Evolutionary conservation across 1,140 invertebrate genomes (phyloP).

Genomic region (Euura saliciscinereae): DNA sequence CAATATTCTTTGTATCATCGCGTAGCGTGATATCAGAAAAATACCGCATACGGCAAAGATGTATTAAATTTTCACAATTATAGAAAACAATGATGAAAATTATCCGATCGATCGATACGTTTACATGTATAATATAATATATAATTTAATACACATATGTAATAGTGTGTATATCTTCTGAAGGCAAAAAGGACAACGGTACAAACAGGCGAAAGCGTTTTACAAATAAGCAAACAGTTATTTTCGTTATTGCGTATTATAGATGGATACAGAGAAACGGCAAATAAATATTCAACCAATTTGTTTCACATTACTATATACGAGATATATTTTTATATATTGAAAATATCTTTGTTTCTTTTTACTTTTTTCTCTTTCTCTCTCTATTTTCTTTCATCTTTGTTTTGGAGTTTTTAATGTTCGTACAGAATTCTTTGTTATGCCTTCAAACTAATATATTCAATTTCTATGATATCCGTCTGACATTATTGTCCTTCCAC

Average conservation of each 20-base stretch:
- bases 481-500: constrained; percentile 7
- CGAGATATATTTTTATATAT: too few relatives aligned
- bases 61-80: background rate
- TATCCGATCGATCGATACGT: too few relatives aligned
- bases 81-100: too few relatives aligned
- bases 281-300: too few relatives aligned
- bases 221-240: background rate
- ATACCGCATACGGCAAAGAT: background rate
- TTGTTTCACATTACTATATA: too few relatives aligned
- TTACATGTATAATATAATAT: too few relatives aligned
- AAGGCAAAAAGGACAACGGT: background rate
- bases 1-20: background rate
- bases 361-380: too few relatives aligned
- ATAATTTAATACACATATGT: background rate
- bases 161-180: background rate
- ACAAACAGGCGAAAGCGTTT: background rate
- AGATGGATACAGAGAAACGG: too few relatives aligned
- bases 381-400: too few relatives aligned
- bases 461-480: background rate
- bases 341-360: too few relatives aligned
- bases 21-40: background rate
- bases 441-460: constrained; percentile 3
- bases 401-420: background rate
- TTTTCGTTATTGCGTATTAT: background rate
- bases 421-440: background rate